Percentiles rank a stretch among this genome's conserved stretches.
These are phyloP conservation scores for Latheticus oryzae DNA, from an alignment of 2,888 invertebrate genomes.

Conservation along the genomic window DNA sequence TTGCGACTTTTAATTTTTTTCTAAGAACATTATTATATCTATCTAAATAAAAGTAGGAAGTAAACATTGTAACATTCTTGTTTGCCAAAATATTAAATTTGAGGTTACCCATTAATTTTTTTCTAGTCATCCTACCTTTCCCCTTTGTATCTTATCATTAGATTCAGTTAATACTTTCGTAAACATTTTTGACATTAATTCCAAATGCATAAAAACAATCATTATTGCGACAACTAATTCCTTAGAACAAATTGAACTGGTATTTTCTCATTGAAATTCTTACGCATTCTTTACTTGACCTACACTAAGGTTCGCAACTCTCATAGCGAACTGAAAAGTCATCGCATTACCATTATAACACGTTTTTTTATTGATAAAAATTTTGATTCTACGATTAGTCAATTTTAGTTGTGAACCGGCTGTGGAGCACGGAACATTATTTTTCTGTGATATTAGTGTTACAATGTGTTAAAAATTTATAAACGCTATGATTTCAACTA, in stretches of 20 bases:
- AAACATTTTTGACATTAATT: conserved; percentile 8
- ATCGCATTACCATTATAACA: conserved; percentile 10
- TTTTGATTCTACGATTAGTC: conserved; percentile 18
- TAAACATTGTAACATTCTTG: no score
- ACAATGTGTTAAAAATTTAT: conserved; percentile 24
- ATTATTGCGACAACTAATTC: conserved; percentile 1
- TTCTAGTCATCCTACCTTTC: conserved; percentile 24
- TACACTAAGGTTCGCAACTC: conserved; percentile 20
- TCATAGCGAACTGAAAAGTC: conserved; percentile 28
- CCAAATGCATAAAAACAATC: conserved; percentile 6
- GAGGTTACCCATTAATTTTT: conserved; percentile 12
- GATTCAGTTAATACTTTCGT: not conserved
- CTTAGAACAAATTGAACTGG: not conserved
- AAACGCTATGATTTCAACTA: conserved; percentile 19
- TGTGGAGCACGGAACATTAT: conserved; percentile 12
- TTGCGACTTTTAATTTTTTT: conserved; percentile 7
- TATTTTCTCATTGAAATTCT: conserved; percentile 10
- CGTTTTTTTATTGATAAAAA: conserved; percentile 26
- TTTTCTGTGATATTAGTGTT: conserved; percentile 30
- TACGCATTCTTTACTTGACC: conserved; percentile 25
- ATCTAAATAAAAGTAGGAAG: conserved; percentile 9
- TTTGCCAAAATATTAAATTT: conserved; percentile 13
- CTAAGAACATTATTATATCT: no score
- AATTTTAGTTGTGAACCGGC: conserved; percentile 16
- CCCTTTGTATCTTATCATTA: conserved; percentile 13